These are phyloP conservation scores for Paratilapia polleni DNA, from an alignment of 2,113 vertebrate genomes.

Conservation along the genomic window DNA sequence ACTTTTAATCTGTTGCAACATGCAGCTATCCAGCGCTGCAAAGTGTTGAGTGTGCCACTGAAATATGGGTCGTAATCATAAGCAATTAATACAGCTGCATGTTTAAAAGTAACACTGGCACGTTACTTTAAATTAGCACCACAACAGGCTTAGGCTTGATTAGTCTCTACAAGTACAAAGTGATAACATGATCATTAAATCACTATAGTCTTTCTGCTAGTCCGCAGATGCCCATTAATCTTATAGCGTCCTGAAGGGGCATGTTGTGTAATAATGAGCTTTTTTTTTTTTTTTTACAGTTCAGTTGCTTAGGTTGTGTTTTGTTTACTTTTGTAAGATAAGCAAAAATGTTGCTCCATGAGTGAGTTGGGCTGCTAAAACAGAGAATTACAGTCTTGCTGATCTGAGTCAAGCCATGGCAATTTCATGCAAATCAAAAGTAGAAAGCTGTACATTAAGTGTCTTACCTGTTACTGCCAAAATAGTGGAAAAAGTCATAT, in stretches of 20 bases:
- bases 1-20: neutral
- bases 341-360: neutral
- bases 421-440: neutral
- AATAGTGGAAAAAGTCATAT: neutral
- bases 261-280: neutral
- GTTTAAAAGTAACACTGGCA: neutral
- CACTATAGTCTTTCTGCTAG: too few species aligned
- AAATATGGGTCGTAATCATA: neutral
- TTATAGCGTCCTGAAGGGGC: neutral
- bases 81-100: neutral
- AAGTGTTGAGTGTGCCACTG: neutral
- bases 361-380: neutral
- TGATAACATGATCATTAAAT: neutral
- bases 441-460: neutral
- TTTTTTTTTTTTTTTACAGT: neutral
- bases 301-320: neutral
- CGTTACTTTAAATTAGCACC: too few species aligned
- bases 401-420: neutral
- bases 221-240: neutral
- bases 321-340: neutral
- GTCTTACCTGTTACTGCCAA: neutral
- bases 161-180: neutral
- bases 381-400: neutral
- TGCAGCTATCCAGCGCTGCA: neutral
- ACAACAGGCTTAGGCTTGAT: too few species aligned